These are phyloP conservation scores for Dasypogon diadema DNA, from an alignment of 2,888 invertebrate genomes.

Conservation along the genomic window DNA sequence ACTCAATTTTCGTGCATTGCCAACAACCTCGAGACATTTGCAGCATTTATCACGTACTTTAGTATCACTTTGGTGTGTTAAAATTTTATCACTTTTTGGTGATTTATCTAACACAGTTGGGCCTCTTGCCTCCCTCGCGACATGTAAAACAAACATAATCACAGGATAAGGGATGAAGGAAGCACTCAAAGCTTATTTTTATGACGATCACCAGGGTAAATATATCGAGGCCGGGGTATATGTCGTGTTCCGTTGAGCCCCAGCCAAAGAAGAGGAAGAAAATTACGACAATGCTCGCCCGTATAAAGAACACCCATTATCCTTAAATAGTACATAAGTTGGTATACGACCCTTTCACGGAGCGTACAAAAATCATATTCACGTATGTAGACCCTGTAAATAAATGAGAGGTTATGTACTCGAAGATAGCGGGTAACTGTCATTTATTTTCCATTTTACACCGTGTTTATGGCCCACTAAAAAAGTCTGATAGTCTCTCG, in stretches of 20 bases:
- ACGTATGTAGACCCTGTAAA: conserved; percentile 41
- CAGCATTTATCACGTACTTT: conserved; percentile 36
- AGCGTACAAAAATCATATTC: conserved; percentile 46
- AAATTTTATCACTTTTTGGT: conserved; percentile 32
- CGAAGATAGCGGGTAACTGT: conserved; percentile 47
- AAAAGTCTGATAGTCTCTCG: conserved; percentile 55
- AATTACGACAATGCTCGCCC: conserved; percentile 32
- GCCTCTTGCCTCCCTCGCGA: conserved; percentile 4
- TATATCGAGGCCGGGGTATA: conserved; percentile 10
- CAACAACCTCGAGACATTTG: background rate
- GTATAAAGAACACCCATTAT: conserved; percentile 42
- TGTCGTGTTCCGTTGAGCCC: background rate
- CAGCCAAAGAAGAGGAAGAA: conserved; percentile 29
- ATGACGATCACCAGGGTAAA: conserved; percentile 17
- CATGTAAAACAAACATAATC: conserved; percentile 46
- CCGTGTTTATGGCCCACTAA: conserved; percentile 55
- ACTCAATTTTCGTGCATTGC: too few relatives aligned
- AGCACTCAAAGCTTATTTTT: conserved; percentile 44
- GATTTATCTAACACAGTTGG: conserved; percentile 32
- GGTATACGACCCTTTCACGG: conserved; percentile 34
- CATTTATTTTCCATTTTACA: conserved; percentile 56
- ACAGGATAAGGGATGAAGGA: conserved; percentile 45
- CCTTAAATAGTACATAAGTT: conserved; percentile 48
- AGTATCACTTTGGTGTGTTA: conserved; percentile 27
- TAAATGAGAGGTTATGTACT: conserved; percentile 49